Conservation (phyloP, 2,113 vertebrate genomes). For the Apeltes quadracus region DNA sequence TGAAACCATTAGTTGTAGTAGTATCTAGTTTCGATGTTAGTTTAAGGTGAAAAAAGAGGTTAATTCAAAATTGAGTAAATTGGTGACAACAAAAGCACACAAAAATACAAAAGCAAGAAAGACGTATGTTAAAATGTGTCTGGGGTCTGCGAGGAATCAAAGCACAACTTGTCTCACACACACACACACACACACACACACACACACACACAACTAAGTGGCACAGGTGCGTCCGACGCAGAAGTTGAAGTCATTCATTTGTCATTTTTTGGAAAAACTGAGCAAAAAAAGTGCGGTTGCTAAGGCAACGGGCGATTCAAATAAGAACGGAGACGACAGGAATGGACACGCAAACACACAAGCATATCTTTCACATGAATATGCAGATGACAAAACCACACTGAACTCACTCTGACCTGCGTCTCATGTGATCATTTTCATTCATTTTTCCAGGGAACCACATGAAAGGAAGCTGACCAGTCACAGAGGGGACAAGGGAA, state of each 20-base stretch:
- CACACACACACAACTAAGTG: too few species aligned
- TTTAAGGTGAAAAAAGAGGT: too few species aligned
- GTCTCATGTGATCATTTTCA: constrained; percentile 7
- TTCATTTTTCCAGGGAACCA: constrained; percentile 22
- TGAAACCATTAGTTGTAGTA: neutral
- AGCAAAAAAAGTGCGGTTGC: constrained; percentile 45
- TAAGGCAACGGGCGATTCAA: constrained; percentile 39
- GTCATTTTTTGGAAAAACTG: constrained; percentile 31
- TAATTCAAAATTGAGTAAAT: neutral
- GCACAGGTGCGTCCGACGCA: constrained; percentile 22
- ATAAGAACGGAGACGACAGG: constrained; percentile 26
- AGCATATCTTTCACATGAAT: neutral
- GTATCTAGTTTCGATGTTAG: too few species aligned
- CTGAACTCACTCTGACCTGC: constrained; percentile 23
- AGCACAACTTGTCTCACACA: constrained; percentile 13
- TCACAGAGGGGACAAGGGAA: constrained; percentile 10
- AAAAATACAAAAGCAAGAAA: neutral
- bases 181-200: neutral
- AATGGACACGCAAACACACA: neutral
- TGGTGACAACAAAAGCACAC: neutral
- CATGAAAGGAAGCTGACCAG: constrained; percentile 34
- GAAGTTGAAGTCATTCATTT: constrained; percentile 46
- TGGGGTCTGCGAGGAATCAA: constrained; percentile 20
- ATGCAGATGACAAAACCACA: neutral
- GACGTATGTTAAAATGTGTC: neutral